Evolutionary conservation across 1,140 invertebrate genomes (phyloP).

Genomic region (Nephila pilipes): DNA sequence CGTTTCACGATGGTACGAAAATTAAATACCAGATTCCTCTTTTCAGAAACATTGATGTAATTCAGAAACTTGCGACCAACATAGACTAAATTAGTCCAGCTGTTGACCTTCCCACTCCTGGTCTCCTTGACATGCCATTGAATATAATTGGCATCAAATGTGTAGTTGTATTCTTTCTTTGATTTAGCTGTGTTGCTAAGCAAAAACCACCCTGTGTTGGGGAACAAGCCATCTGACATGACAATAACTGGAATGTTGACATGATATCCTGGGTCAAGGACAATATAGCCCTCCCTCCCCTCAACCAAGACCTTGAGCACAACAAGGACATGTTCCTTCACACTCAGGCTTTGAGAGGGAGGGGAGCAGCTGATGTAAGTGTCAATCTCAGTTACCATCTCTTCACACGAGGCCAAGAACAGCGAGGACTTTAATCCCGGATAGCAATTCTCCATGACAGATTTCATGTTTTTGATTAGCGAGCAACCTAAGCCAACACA

Average conservation of each 20-base stretch:
- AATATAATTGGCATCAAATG: constrained; percentile 88
- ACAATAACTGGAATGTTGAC: constrained; percentile 91
- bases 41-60: constrained; percentile 91
- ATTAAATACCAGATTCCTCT: constrained; percentile 93
- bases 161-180: constrained; percentile 91
- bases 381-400: constrained; percentile 83
- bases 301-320: constrained; percentile 88
- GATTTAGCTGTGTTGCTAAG: constrained; percentile 88
- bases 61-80: constrained; percentile 89
- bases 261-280: constrained; percentile 95
- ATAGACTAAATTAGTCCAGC: constrained; percentile 86
- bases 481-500: constrained; percentile 93
- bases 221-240: constrained; percentile 91
- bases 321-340: constrained; percentile 94
- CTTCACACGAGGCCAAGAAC: constrained; percentile 91
- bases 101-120: constrained; percentile 75
- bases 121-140: constrained; percentile 88
- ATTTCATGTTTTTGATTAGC: constrained; percentile 84
- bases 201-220: constrained; percentile 93
- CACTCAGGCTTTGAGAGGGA: constrained; percentile 81
- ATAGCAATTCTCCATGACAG: constrained; percentile 84
- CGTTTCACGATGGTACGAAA: constrained; percentile 91
- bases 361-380: constrained; percentile 77
- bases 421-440: constrained; percentile 84
- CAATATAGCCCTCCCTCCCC: constrained; percentile 86